Evolutionary conservation across 2,797 vertebrate species (phyloP).

Genomic region (Eutrigla gurnardus): DNA sequence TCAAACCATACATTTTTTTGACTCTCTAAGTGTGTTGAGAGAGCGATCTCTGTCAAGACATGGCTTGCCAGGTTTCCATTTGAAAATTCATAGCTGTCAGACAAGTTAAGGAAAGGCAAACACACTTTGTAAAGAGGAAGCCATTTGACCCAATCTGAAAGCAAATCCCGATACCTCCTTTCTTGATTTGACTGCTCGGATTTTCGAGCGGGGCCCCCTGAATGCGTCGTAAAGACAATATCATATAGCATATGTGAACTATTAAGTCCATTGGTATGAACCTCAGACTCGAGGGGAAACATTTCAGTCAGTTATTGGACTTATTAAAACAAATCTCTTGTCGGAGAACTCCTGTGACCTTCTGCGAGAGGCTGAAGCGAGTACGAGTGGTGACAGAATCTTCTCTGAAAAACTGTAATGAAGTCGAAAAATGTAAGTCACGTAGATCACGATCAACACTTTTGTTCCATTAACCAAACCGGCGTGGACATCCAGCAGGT

Average conservation of each 20-base stretch:
- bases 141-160: conserved; percentile 71
- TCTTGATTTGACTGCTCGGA: conserved; percentile 56
- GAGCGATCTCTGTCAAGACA: conserved; percentile 75
- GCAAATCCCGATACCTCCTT: conserved; percentile 60
- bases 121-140: conserved; percentile 69
- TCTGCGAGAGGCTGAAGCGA: conserved; percentile 42
- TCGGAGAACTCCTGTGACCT: conserved; percentile 66
- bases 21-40: conserved; percentile 59
- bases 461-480: conserved; percentile 32
- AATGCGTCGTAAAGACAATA: conserved; percentile 53
- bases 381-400: conserved; percentile 62
- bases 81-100: conserved; percentile 78
- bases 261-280: conserved; percentile 69
- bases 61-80: conserved; percentile 83
- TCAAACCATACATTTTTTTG: conserved; percentile 55
- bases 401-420: conserved; percentile 46
- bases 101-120: conserved; percentile 77
- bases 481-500: conserved; percentile 46
- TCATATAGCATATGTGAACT: conserved; percentile 63
- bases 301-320: conserved; percentile 75
- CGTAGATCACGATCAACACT: conserved; percentile 52
- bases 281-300: conserved; percentile 65
- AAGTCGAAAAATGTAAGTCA: conserved; percentile 47
- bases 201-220: conserved; percentile 26
- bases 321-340: conserved; percentile 77